Evolutionary conservation across 2,888 invertebrate genomes (phyloP), one percentile per base, ranked within the genome.

Genomic region (Adelphocoris suturalis): DNA sequence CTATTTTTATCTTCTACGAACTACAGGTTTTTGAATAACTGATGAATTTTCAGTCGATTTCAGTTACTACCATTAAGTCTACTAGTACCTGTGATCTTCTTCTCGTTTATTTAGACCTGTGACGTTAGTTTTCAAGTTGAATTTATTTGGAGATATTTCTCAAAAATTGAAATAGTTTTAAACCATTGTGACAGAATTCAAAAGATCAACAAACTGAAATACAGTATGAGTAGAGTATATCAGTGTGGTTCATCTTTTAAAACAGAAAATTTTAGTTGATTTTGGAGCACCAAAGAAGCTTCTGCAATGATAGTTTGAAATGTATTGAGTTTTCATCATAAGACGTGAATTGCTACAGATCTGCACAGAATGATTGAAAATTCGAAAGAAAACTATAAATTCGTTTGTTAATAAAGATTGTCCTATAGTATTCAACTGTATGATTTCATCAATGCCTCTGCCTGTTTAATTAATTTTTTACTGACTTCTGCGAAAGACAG

Each of bases 321-420:
- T 68, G 52, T 68, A 7, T 68, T 68, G n/a, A 19, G 19, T 61
- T 61, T 61, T 12, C 52, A 52, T 14, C 11, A 68, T 68, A 23
- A n/a, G 68, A 68, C 68, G 23, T 19, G 68, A 68, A 68, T 68
- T 68, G 68, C 23, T 57, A n/a, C 57, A 57, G 5, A n/a, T 57
- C n/a, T 16, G 57, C 5, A 16, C 57, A 57, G 57, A 57, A 16
- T 57, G 57, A 68, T 68, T 68, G 11, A 52, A 16, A 11, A 52
- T 52, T 1, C 11, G 52, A 52, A 52, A 16, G 3, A 37, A 37
- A 37, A 37, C 2, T 37, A 37, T 52, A 12, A 52, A 57, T 57
- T 7, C 68, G 23, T 68, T 68, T 68, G 68, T 12, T 23, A 68
- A 68, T 68, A 68, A 68, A 68, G 23, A 12, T 19, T 68, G 23